Conservation (phyloP, 2,113 vertebrate species). For the Ornithorhynchus anatinus region DNA sequence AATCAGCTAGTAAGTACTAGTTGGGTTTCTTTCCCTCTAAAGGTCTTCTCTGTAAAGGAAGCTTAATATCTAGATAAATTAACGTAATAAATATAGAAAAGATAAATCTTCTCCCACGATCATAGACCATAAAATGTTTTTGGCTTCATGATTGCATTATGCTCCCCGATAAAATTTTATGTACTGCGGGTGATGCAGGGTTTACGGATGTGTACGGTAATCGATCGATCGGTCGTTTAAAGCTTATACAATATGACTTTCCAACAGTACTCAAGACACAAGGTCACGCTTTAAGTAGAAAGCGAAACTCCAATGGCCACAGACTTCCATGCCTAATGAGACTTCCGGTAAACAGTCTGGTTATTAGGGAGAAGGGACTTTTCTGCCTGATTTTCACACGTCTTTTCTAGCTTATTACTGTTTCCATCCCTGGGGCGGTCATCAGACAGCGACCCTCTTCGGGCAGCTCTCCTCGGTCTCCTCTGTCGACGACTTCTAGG, state of each 20-base stretch:
- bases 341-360: conserved; percentile 10
- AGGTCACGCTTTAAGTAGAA: not conserved
- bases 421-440: too few relatives aligned
- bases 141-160: not conserved
- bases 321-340: not conserved
- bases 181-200: conserved; percentile 3
- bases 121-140: not conserved
- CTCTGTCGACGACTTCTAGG: too few relatives aligned
- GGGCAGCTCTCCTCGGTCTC: too few relatives aligned
- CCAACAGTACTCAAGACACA: not conserved
- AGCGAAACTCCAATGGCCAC: not conserved
- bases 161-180: not conserved
- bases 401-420: too few relatives aligned
- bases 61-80: not conserved
- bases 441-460: too few relatives aligned
- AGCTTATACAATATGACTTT: too few relatives aligned
- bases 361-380: not conserved
- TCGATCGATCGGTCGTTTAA: too few relatives aligned
- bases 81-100: not conserved
- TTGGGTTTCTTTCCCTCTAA: not conserved
- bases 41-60: not conserved
- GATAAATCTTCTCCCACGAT: not conserved
- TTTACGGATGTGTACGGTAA: too few relatives aligned
- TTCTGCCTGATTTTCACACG: conserved; percentile 17
- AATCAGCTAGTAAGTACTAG: not conserved